Percentiles rank a stretch among this genome's conserved stretches.
Conservation (phyloP, 2,113 vertebrate genomes). For the Tragelaphus scriptus region DNA sequence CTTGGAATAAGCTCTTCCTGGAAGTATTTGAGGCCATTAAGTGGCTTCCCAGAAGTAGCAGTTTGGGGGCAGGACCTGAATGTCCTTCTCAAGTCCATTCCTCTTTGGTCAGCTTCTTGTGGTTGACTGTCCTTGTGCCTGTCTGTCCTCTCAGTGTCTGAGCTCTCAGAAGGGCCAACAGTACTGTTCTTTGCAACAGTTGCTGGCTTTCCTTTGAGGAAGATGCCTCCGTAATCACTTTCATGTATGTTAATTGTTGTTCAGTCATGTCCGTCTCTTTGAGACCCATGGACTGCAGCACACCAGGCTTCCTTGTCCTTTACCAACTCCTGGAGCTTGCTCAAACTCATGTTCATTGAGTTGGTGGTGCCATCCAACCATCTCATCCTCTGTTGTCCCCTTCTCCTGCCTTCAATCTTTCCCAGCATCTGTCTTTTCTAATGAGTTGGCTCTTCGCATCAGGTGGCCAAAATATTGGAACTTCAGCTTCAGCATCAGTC, state of each 20-base stretch:
- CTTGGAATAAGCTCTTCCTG: neutral
- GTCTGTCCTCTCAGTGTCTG: neutral
- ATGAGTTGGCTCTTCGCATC: neutral
- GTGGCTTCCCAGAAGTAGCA: neutral
- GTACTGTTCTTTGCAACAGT: neutral
- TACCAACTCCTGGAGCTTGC: neutral
- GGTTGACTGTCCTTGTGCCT: neutral
- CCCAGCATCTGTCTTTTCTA: neutral
- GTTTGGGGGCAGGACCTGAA: neutral
- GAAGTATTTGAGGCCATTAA: neutral
- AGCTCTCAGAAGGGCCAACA: neutral
- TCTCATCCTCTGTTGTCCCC: neutral
- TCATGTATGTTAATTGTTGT: neutral
- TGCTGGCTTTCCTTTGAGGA: neutral
- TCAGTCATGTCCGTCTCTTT: neutral
- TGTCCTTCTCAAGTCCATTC: neutral
- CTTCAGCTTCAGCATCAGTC: neutral
- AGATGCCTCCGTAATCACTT: neutral
- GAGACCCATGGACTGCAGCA: neutral
- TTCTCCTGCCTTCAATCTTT: neutral
- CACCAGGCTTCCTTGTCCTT: neutral
- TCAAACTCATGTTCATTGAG: neutral
- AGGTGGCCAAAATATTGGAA: neutral
- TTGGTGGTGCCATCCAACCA: neutral
- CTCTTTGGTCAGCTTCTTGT: neutral